Percentiles rank a stretch among this genome's conserved stretches.
These are phyloP conservation scores for Dryadula phaetusa DNA, from an alignment of 2,888 invertebrate species.

Conservation along the genomic window DNA sequence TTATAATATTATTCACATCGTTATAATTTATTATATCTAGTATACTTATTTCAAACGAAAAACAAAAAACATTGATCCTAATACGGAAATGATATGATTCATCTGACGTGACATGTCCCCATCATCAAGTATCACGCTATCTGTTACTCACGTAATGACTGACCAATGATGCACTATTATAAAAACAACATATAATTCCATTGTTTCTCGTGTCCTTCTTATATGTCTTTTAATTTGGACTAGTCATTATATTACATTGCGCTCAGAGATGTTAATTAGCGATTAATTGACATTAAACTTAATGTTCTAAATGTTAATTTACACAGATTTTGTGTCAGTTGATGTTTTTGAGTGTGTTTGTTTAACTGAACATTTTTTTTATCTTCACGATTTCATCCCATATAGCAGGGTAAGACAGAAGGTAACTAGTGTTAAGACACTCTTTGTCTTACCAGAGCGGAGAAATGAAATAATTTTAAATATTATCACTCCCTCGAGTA, in stretches of 20 bases:
- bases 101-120: slow-evolving; percentile 49
- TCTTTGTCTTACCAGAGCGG: no score
- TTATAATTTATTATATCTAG: background rate
- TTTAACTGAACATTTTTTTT: no score
- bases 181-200: slow-evolving; percentile 47
- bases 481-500: no score
- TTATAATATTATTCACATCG: background rate
- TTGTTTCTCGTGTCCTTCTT: slow-evolving; percentile 47
- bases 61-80: background rate
- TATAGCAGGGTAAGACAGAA: no score
- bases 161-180: slow-evolving; percentile 30
- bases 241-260: slow-evolving; percentile 44
- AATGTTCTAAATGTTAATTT: background rate
- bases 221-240: slow-evolving; percentile 39
- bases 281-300: background rate
- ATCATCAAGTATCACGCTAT: slow-evolving; percentile 47
- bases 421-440: no score
- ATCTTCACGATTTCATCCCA: no score
- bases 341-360: background rate
- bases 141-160: slow-evolving; percentile 52
- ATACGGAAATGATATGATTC: slow-evolving; percentile 43
- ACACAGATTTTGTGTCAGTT: background rate
- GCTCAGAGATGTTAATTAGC: background rate
- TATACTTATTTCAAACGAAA: no score
- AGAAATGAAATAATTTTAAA: no score